Evolutionary conservation across 2,797 vertebrate genomes (phyloP).

Genomic region (Staurois parvus): DNA sequence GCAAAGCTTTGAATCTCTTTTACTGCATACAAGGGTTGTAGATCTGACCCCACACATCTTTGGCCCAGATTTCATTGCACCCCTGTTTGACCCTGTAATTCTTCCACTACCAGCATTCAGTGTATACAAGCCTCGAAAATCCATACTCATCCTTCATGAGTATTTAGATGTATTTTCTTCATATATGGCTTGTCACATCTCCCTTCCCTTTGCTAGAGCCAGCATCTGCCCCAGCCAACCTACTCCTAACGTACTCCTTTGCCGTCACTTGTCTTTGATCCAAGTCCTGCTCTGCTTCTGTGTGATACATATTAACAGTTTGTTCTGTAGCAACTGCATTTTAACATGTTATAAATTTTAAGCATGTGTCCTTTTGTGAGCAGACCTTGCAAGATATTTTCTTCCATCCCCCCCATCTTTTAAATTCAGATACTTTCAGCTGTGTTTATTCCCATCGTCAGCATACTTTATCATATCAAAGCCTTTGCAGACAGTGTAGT

Average conservation of each 20-base stretch:
- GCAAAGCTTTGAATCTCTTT: too few relatives aligned
- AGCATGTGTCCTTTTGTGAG: conserved; percentile 71
- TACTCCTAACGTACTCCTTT: not conserved
- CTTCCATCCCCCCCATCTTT: conserved; percentile 67
- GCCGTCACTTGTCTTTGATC: conserved; percentile 33
- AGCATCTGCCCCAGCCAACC: not conserved
- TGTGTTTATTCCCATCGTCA: conserved; percentile 92
- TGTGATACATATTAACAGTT: conserved; percentile 62
- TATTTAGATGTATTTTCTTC: not conserved
- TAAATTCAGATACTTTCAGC: conserved; percentile 80
- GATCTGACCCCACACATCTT: too few relatives aligned
- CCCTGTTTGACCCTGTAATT: too few relatives aligned
- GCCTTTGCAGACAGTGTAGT: conserved; percentile 88
- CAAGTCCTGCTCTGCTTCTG: conserved; percentile 27
- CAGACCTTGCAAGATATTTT: conserved; percentile 68
- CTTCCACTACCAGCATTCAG: too few relatives aligned
- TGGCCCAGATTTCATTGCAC: too few relatives aligned
- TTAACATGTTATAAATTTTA: conserved; percentile 76
- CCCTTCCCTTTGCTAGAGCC: not conserved
- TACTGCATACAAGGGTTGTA: too few relatives aligned
- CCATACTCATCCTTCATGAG: too few relatives aligned
- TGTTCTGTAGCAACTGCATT: conserved; percentile 42
- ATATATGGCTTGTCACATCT: not conserved
- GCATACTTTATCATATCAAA: conserved; percentile 98
- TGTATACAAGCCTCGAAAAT: too few relatives aligned